phyloP scores from a whole-genome alignment of 1,140 invertebrate genomes.

The Bradynema listronoti region DNA sequence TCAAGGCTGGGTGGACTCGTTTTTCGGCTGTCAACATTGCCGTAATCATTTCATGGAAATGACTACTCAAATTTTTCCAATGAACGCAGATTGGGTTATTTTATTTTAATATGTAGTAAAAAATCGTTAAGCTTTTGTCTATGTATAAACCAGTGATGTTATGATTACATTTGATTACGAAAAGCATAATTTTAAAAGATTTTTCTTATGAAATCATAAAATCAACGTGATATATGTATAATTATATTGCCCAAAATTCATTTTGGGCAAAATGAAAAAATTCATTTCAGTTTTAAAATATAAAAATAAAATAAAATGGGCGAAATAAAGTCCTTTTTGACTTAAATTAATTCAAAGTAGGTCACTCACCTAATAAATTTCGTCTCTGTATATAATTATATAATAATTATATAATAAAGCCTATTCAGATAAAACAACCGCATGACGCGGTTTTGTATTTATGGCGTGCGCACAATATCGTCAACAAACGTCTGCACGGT shows the following conservation, averaged over 20 bases:
- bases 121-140: conserved; percentile 36
- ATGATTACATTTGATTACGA: background rate
- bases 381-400: background rate
- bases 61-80: conserved; percentile 54
- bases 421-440: conserved; percentile 46
- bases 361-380: background rate
- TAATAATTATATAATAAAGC: conserved; percentile 43
- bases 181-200: background rate
- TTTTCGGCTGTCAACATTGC: conserved; percentile 56
- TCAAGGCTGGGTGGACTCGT: conserved; percentile 55
- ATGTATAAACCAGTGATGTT: background rate
- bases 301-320: background rate
- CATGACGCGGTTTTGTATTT: conserved; percentile 56
- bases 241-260: background rate
- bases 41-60: conserved; percentile 55
- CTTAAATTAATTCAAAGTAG: background rate
- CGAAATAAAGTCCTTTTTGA: background rate
- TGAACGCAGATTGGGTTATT: conserved; percentile 55
- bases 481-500: conserved; percentile 54
- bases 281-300: background rate
- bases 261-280: background rate
- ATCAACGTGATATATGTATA: background rate
- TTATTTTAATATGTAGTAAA: too few relatives aligned
- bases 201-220: background rate
- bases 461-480: conserved; percentile 56